A percentile compares a stretch with the other conserved stretches of the same genome.
Evolutionary conservation across 2,113 vertebrate species (phyloP).

Genomic region (Peromyscus leucopus): DNA sequence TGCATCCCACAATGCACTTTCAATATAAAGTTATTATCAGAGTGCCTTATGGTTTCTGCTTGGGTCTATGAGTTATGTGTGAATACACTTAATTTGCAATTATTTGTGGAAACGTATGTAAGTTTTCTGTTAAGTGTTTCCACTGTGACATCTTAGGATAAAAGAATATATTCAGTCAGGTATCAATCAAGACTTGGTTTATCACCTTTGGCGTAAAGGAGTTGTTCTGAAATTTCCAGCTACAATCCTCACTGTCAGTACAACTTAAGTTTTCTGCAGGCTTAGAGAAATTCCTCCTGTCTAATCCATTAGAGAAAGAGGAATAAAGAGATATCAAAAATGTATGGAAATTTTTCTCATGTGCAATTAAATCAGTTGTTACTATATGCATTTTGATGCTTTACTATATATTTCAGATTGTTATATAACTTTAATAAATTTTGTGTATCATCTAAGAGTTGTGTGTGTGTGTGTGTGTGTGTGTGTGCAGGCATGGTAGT

Average conservation of each 20-base stretch:
- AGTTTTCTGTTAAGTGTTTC: background rate
- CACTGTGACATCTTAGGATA: background rate
- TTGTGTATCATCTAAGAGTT: background rate
- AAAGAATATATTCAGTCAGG: background rate
- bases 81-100: background rate
- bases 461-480: background rate
- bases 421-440: background rate
- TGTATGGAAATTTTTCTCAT: background rate
- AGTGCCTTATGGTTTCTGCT: background rate
- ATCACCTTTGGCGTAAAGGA: background rate
- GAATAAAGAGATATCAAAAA: background rate
- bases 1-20: background rate
- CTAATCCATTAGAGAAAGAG: background rate
- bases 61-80: background rate
- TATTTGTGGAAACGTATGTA: background rate
- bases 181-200: background rate
- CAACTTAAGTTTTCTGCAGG: background rate
- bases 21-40: background rate
- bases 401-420: background rate
- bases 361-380: background rate
- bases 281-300: background rate
- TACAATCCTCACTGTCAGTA: background rate
- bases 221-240: background rate
- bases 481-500: background rate
- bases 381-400: background rate